Evolutionary conservation across 1,140 invertebrate genomes (phyloP).

Genomic region (Chironomus striatipennis): DNA sequence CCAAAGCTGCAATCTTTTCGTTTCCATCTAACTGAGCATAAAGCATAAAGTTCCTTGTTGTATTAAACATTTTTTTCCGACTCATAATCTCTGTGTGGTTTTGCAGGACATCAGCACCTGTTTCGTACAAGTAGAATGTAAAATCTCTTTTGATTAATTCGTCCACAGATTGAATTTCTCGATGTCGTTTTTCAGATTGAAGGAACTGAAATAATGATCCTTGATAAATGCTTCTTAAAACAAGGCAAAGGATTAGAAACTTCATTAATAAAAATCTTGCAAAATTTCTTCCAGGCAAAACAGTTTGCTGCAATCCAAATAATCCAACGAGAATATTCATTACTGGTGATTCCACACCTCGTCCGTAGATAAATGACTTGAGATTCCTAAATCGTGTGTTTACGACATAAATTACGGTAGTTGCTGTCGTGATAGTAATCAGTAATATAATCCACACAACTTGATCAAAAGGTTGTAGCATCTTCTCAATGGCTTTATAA

Average conservation of each 20-base stretch:
- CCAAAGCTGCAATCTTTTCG: not conserved
- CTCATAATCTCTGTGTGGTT: not conserved
- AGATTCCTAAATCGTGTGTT: not conserved
- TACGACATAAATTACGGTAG: not conserved
- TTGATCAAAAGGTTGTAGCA: not conserved
- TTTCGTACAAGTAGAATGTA: not conserved
- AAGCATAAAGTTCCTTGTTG: not conserved
- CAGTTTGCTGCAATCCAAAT: not conserved
- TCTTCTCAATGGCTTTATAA: not conserved
- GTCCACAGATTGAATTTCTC: not conserved
- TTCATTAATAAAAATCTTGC: not conserved
- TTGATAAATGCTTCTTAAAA: conserved; percentile 8
- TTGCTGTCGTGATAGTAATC: not conserved
- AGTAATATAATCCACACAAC: not conserved
- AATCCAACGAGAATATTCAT: not conserved
- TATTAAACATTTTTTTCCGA: not conserved
- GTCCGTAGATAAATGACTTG: not conserved
- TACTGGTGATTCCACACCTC: not conserved
- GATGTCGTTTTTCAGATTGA: not conserved
- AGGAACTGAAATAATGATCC: not conserved
- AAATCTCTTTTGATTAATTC: not conserved
- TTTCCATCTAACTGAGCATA: not conserved
- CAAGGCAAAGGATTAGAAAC: not conserved
- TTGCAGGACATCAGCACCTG: not conserved
- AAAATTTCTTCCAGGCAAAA: not conserved